Base-by-base conservation (phyloP, 35 echinoderm and acorn worm species). In the Nesometra sesokonis region DNA sequence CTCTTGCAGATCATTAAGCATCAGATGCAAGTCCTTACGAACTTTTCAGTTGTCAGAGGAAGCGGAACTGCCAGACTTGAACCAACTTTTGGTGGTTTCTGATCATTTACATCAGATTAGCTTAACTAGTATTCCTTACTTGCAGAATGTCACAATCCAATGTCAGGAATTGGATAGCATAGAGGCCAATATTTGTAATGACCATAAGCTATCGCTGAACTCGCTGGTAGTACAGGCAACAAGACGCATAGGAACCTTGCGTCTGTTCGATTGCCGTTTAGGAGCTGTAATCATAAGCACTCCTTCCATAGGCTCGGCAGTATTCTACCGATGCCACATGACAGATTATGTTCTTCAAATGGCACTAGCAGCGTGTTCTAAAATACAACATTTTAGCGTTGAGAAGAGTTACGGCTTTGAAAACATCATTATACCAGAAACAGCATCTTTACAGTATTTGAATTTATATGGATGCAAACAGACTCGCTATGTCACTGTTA, bases 391-490 rank as follows among this genome's bases (percentile, higher is more conserved):
- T 80, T 83, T 98, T 7, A 92, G 92, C 36, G 39, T 98, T 0
- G 95, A 98, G 82, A 94, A 94, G 81, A 94, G 95, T 82, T 77
- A 86, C 35, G 89, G 89, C 0, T 77, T 94, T 33, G 93, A 82
- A n/a, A 32, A 88, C 80, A 11, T 91, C 77, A 5, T 78, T 93
- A 29, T 90, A 76, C 32, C 35, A 33, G 39, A 83, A 86, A 38
- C 85, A 81, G 5, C 86, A 80, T 4, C 36, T 87, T 19, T 90
- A 87, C 4, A 78, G n/a, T 98, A 92, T 39, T 78, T 98, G 7
- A 98, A 98, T 81, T 79, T 98, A 21, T 98, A 88, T 76, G 95
- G 89, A 21, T 98, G 95, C 40, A 84, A 93, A 17, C 33, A 88
- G 31, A 67, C 93, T 3, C 76, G 83, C 8, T 37, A 85, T 11